Evolutionary conservation across 2,113 vertebrate species (phyloP), one percentile per base, ranked within the genome.

Genomic region (Corythaeola cristata): DNA sequence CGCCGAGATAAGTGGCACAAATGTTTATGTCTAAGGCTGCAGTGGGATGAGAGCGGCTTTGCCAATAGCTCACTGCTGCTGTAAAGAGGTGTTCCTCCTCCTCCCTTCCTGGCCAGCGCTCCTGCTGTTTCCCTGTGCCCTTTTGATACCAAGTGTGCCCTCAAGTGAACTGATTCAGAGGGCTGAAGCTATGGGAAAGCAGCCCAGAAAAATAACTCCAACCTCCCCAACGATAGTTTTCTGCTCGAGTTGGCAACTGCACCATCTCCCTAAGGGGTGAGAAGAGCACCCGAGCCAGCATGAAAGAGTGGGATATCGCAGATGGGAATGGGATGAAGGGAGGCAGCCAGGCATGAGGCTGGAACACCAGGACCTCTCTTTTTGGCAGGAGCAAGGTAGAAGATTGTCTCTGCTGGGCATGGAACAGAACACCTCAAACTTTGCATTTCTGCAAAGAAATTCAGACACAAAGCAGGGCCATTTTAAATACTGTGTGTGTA

Each of bases 71-170:
- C 26, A 9, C 26, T 41, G 20, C 52, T 78, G 32, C 55, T 88
- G 19, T 55, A 18, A 21, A 0, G 0, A 32, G 6, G 14, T 37
- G 16, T 45, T 88, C 18, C 76, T 60, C 50, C 27, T 77, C 15
- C 16, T 83, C 28, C 33, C 27, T 18, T 33, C 23, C 71, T 23
- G 28, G 26, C 11, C 52, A 84, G 19, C 5, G 24, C 8, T 80
- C 22, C 24, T 83, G 56, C 33, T 77, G 11, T 30, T 92, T 88
- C 37, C 41, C 26, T 15, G 6, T 69, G 63, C 30, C 33, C 28
- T 67, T 88, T n/a, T 80, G 28, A 12, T 66, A 44, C 3, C 27
- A 68, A 44, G 10, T 18, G 32, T 73, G 15, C 26, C 22, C 37
- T 59, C 63, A n/a, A n/a, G 12, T 26, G 20, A 88, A 41, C 28